These are phyloP conservation scores for Mylabris phalerata DNA, from an alignment of 1,140 invertebrate genomes.

Conservation along the genomic window DNA sequence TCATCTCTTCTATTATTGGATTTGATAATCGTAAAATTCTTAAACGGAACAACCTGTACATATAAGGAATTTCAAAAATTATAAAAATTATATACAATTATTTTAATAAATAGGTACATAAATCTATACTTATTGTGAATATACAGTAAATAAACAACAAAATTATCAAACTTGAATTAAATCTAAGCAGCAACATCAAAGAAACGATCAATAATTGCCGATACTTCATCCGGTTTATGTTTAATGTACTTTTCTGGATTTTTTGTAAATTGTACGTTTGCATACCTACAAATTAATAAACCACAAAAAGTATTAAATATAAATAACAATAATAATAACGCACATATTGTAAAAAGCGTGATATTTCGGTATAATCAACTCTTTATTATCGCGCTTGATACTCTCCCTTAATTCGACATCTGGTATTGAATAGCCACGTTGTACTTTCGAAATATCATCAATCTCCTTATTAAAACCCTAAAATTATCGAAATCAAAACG, in stretches of 20 bases:
- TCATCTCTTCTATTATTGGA: too few relatives aligned
- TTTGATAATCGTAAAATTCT: too few relatives aligned
- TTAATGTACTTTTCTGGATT: conserved; percentile 93
- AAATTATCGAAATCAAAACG: conserved; percentile 26
- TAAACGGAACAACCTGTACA: too few relatives aligned
- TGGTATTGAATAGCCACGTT: conserved; percentile 88
- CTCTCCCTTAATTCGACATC: conserved; percentile 79
- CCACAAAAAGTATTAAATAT: neutral
- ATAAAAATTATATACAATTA: too few relatives aligned
- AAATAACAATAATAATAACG: conserved; percentile 24
- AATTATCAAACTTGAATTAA: neutral
- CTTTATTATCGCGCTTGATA: conserved; percentile 79
- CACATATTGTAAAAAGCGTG: conserved; percentile 69
- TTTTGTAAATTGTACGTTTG: conserved; percentile 75
- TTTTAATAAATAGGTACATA: too few relatives aligned
- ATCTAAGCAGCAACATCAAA: conserved; percentile 71
- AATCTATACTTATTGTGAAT: too few relatives aligned
- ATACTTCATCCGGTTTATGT: conserved; percentile 79
- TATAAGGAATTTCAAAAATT: too few relatives aligned
- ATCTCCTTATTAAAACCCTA: conserved; percentile 93
- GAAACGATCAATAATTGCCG: conserved; percentile 70
- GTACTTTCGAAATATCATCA: conserved; percentile 77
- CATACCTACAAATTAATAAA: conserved; percentile 49
- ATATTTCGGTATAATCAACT: conserved; percentile 79
- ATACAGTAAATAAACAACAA: too few relatives aligned